Evolutionary conservation across 2,888 invertebrate genomes (phyloP), one percentile per base, ranked within the genome.

Genomic region (Rhodophaea formosa): DNA sequence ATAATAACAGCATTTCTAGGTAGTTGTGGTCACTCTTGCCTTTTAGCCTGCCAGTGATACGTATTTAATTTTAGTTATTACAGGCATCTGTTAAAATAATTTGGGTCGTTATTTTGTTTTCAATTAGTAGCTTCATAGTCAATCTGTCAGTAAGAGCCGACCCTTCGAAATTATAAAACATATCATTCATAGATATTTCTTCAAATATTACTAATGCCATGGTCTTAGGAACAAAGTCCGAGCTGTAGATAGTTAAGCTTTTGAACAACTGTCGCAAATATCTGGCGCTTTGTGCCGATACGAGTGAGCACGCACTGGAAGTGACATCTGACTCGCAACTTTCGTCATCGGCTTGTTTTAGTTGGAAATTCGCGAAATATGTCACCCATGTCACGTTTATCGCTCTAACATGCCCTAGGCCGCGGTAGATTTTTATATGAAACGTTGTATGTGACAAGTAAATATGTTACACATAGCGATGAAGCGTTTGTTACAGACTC

Each of bases 321-420:
- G 56, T 62, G 68, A 67, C 64, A 62, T 66, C 62, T 66, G 63
- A 67, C 66, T 62, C 58, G 60, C 59, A 56, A 55, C 59, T 62
- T 62, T 62, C 68, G 63, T 62, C 62, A 62, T 63, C 63, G 57
- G 62, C 62, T 64, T 60, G 58, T 62, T 63, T 59, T 62, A 52
- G 47, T 53, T 49, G 56, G 47, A 39, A 51, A 53, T 59, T 51
- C 14, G 29, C 46, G 60, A 47, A 60, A 60, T 59, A 58, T 56
- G 57, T 59, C 59, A 46, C 57, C 53, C 53, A 53, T 47, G 52
- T 57, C 44, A 59, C 60, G 53, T 60, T 60, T 60, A 62, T 60
- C 62, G 54, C 58, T 60, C 58, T 51, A 44, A 56, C 53, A 61
- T 53, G 56, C 39, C 60, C 60, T 54, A 53, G 42, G 52, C 45